Conservation (phyloP, 2,797 vertebrate genomes). For the Apogon hyalosoma region DNA sequence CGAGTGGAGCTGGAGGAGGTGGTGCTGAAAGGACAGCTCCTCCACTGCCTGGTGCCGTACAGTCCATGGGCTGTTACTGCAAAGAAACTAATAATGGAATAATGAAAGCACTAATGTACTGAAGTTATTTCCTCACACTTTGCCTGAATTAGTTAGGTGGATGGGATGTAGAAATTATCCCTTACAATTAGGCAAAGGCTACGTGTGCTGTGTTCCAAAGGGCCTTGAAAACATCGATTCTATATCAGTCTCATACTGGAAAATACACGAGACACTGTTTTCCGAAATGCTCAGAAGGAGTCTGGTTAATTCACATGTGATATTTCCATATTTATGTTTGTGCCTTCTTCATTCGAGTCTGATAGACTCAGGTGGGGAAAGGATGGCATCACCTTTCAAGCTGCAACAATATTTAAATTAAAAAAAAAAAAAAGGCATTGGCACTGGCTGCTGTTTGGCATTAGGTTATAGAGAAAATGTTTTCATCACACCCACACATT, state of each 20-base stretch:
- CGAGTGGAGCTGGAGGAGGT: constrained; percentile 44
- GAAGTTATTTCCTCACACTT: constrained; percentile 37
- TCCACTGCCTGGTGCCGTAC: constrained; percentile 31
- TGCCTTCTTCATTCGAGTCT: not conserved
- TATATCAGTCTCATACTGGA: constrained; percentile 1
- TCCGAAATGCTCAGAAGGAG: not conserved
- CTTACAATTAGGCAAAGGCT: constrained; percentile 16
- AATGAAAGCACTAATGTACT: constrained; percentile 56
- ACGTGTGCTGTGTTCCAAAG: constrained; percentile 2
- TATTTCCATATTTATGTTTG: not conserved
- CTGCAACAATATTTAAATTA: no score
- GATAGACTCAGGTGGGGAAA: no score
- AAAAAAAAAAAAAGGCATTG: no score
- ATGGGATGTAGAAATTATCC: constrained; percentile 33
- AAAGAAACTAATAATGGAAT: constrained; percentile 54
- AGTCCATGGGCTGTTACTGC: constrained; percentile 45
- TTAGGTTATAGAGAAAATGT: no score
- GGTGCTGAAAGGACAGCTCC: constrained; percentile 86
- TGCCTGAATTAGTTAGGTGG: constrained; percentile 32
- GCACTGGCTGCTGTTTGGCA: no score
- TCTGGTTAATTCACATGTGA: no score
- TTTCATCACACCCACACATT: no score
- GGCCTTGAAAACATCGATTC: constrained; percentile 3
- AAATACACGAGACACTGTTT: not conserved
- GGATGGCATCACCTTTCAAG: no score